Conservation (phyloP, 2,113 vertebrate species). For the Cynopterus brachyotis region DNA sequence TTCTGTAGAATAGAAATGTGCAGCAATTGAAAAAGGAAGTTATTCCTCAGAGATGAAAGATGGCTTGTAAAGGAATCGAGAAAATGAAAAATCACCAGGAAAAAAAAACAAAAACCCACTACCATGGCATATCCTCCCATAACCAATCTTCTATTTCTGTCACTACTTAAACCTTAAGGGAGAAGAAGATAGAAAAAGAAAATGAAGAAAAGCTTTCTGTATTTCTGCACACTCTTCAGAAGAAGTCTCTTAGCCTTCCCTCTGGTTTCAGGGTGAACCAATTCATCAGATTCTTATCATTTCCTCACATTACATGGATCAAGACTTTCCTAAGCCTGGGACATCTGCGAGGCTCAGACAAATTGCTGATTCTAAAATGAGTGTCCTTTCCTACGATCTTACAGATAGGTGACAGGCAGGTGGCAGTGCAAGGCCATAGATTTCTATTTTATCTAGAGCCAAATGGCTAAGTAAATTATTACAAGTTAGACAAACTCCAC, state of each 20-base stretch:
- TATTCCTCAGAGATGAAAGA: neutral
- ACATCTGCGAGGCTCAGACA: neutral
- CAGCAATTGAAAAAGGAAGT: neutral
- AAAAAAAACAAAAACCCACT: neutral
- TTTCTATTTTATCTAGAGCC: neutral
- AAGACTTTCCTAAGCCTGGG: neutral
- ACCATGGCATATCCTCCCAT: neutral
- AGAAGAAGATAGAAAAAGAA: neutral
- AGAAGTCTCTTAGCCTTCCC: neutral
- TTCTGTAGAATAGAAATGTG: neutral
- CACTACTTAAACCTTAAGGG: neutral
- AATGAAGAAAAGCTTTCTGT: neutral
- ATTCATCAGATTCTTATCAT: neutral
- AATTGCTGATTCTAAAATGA: neutral
- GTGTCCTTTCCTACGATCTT: neutral
- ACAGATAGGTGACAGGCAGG: too few relatives aligned
- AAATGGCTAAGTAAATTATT: neutral
- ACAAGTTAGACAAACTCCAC: neutral
- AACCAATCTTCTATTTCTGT: neutral
- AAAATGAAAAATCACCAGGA: neutral
- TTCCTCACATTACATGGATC: neutral
- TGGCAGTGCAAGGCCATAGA: neutral
- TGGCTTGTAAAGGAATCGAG: neutral
- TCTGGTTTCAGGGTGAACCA: neutral
- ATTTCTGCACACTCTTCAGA: neutral